Percentiles rank a stretch among this genome's conserved stretches.
Conservation (phyloP, 2,113 vertebrate genomes). For the Lasiurus cinereus region DNA sequence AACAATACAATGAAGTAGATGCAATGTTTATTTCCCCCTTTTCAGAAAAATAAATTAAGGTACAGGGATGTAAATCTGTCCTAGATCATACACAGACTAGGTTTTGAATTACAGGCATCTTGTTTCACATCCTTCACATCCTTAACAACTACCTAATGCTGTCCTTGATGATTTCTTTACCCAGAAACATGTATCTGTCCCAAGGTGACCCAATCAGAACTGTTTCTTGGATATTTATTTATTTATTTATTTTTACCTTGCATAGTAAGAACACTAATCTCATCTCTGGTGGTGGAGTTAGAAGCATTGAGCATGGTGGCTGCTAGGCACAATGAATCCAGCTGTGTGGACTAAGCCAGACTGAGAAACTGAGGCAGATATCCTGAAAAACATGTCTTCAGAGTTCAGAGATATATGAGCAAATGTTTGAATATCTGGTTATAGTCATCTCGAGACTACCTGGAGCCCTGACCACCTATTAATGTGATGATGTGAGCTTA, state of each 20-base stretch:
- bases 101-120: background rate
- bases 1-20: background rate
- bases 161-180: background rate
- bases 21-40: background rate
- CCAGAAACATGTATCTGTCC: background rate
- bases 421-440: background rate
- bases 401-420: background rate
- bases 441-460: conserved; percentile 31
- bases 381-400: background rate
- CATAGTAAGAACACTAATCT: background rate
- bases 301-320: background rate
- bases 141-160: background rate
- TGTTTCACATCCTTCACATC: background rate
- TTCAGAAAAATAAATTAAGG: conserved; percentile 9
- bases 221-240: background rate
- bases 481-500: conserved; percentile 30
- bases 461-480: conserved; percentile 50
- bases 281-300: background rate
- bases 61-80: background rate
- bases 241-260: background rate
- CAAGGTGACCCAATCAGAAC: background rate
- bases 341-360: background rate
- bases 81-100: background rate
- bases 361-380: background rate
- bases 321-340: background rate